Conservation (phyloP, 2,113 vertebrate genomes). For the Anser cygnoides region DNA sequence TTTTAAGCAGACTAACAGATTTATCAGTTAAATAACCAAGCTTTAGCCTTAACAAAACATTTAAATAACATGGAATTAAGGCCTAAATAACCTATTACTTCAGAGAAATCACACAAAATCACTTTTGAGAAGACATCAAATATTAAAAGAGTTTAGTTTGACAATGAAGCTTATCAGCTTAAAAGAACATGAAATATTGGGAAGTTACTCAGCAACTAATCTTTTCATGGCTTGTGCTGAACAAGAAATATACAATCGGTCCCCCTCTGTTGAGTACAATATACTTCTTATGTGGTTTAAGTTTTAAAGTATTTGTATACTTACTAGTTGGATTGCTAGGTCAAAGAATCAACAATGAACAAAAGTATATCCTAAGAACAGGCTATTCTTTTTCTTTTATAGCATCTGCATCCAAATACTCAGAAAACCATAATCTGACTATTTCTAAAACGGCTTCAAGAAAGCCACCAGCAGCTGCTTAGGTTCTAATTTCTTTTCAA, state of each 20-base stretch:
- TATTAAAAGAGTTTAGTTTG: neutral
- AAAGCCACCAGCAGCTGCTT: slow-evolving; percentile 24
- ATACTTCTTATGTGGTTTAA: neutral
- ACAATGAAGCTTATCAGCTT: neutral
- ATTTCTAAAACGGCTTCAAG: slow-evolving; percentile 5
- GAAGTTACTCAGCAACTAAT: neutral
- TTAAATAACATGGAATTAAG: neutral
- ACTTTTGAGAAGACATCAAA: neutral
- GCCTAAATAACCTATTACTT: neutral
- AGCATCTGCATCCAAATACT: neutral
- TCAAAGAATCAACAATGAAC: neutral
- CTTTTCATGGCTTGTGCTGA: neutral
- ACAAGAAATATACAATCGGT: neutral
- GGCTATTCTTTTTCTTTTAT: neutral
- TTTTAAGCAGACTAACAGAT: neutral
- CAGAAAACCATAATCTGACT: neutral
- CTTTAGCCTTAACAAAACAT: neutral
- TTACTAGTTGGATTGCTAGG: neutral
- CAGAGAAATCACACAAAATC: neutral
- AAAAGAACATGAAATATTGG: neutral
- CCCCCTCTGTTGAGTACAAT: neutral
- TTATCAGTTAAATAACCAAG: slow-evolving; percentile 5
- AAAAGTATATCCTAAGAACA: neutral
- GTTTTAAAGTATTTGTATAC: neutral
- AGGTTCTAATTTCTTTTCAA: slow-evolving; percentile 25